Conservation (phyloP, 2,113 vertebrate genomes). For the Ailurus styani region DNA sequence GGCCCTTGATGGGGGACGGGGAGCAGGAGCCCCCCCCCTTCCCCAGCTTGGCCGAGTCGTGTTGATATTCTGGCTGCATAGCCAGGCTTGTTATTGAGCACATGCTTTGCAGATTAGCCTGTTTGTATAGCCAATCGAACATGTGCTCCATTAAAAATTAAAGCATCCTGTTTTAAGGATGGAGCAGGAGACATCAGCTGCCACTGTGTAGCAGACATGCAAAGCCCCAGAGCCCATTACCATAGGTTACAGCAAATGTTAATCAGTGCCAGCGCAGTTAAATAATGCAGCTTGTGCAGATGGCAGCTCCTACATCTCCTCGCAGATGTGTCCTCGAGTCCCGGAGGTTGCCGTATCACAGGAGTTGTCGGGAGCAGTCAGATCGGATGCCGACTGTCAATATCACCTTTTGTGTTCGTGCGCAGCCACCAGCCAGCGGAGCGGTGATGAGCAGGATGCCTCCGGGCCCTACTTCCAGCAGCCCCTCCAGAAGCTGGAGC, state of each 20-base stretch:
- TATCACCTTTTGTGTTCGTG: constrained; percentile 78
- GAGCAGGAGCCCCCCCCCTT: constrained; percentile 52
- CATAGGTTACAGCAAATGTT: constrained; percentile 92
- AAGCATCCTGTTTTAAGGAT: constrained; percentile 89
- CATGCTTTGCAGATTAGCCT: constrained; percentile 93
- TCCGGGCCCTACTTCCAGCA: background rate
- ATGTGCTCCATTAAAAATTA: constrained; percentile 94
- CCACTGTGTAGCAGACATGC: constrained; percentile 86
- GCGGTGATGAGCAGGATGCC: background rate
- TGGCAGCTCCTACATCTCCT: constrained; percentile 85
- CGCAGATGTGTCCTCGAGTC: constrained; percentile 86
- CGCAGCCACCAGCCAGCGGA: constrained; percentile 51
- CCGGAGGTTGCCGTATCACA: constrained; percentile 85
- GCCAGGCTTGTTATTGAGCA: constrained; percentile 86
- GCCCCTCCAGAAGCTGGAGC: background rate
- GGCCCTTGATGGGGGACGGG: background rate
- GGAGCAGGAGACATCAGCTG: constrained; percentile 89
- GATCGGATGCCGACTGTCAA: constrained; percentile 77
- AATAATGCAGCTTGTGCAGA: constrained; percentile 93
- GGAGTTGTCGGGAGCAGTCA: constrained; percentile 83
- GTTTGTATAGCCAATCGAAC: constrained; percentile 93
- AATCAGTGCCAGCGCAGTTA: constrained; percentile 89
- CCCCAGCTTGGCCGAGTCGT: constrained; percentile 64
- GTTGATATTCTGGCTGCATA: constrained; percentile 85
- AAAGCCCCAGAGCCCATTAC: constrained; percentile 89